A percentile compares a stretch with the other conserved stretches of the same genome.
Evolutionary conservation across 2,888 invertebrate species (phyloP).

Genomic region (Cordilura impudica): DNA sequence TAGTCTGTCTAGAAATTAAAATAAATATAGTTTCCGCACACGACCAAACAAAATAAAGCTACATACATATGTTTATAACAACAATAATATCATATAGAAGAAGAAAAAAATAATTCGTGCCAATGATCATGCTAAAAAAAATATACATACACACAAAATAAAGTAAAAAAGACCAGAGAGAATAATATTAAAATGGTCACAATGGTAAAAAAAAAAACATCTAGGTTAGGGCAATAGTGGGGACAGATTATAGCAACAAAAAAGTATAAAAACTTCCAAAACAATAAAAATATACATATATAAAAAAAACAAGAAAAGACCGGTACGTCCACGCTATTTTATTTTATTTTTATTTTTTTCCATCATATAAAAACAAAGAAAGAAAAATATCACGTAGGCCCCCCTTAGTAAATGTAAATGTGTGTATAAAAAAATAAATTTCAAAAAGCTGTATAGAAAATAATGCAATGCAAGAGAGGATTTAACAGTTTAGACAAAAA

Average conservation of each 20-base stretch:
- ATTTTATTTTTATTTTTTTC: not conserved
- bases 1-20: not conserved
- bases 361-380: slow-evolving; percentile 35
- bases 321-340: slow-evolving; percentile 68
- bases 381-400: slow-evolving; percentile 71
- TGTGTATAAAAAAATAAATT: slow-evolving; percentile 4
- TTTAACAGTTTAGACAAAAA: not conserved
- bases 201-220: not conserved
- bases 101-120: slow-evolving; percentile 6
- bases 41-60: slow-evolving; percentile 24
- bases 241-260: not conserved
- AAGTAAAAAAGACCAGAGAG: slow-evolving; percentile 55
- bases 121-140: slow-evolving; percentile 2
- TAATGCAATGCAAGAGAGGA: not conserved
- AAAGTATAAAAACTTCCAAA: not conserved
- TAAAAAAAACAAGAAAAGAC: not conserved
- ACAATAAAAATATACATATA: too few relatives aligned
- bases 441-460: not conserved
- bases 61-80: not conserved
- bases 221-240: not conserved
- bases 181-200: too few relatives aligned
- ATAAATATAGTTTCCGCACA: slow-evolving; percentile 40
- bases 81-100: not conserved
- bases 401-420: slow-evolving; percentile 62
- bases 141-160: slow-evolving; percentile 67